Evolutionary conservation across 2,888 invertebrate species (phyloP).

Genomic region (Cyclophora albipunctata): DNA sequence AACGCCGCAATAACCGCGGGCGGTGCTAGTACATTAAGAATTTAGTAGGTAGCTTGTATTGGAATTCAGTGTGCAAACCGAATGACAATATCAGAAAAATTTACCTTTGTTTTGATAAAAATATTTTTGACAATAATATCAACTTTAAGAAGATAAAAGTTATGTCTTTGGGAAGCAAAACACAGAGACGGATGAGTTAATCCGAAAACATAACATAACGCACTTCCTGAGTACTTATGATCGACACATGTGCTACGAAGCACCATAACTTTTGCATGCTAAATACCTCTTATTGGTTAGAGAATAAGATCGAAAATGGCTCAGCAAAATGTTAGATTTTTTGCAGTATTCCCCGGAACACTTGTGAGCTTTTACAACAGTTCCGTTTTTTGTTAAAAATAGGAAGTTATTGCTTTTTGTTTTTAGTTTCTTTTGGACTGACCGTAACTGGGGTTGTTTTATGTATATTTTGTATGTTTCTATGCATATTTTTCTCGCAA

Average conservation of each 20-base stretch:
- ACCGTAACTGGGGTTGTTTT: not conserved
- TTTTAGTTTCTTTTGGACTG: not conserved
- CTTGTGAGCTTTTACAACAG: constrained; percentile 2
- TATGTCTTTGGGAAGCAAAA: too few relatives aligned
- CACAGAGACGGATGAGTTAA: too few relatives aligned
- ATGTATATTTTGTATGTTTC: too few relatives aligned
- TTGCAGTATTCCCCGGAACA: not conserved
- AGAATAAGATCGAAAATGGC: not conserved
- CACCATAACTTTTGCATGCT: not conserved
- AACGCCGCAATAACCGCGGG: too few relatives aligned
- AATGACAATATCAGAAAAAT: too few relatives aligned
- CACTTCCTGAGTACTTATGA: not conserved
- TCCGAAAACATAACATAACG: constrained; percentile 1
- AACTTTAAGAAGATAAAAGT: too few relatives aligned
- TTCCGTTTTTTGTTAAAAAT: constrained; percentile 9
- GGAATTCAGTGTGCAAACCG: too few relatives aligned
- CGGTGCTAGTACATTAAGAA: too few relatives aligned
- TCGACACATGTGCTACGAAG: constrained; percentile 6
- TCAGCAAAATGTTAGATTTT: not conserved
- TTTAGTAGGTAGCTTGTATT: too few relatives aligned
- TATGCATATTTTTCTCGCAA: too few relatives aligned
- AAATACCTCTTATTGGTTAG: not conserved
- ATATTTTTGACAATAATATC: too few relatives aligned
- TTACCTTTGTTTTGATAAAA: too few relatives aligned
- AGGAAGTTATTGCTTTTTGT: constrained; percentile 6